Evolutionary conservation across 2,113 vertebrate species (phyloP), one percentile per base, ranked within the genome.

Genomic region (Cyanoderma ruficeps): DNA sequence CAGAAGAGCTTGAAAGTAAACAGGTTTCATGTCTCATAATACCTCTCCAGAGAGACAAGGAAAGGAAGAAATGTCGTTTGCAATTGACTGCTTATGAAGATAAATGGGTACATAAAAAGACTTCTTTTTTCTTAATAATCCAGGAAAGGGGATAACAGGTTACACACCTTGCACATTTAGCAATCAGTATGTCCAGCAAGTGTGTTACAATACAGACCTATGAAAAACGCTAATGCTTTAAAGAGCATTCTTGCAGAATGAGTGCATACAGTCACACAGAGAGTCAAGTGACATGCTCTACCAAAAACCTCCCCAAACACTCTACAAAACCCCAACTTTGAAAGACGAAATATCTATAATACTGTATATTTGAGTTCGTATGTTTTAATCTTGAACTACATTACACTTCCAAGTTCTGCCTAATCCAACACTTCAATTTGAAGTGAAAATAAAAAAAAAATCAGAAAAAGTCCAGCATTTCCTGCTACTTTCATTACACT

Each of bases 1-100:
- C 56, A 92, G 86, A 91, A 95, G 94, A 68, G 30, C 46, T 89
- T 89, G 24, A 79, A 90, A 94, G 81, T 97, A 96, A 97, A 97
- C 72, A 97, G 67, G 28, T 60, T 92, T 96, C 42, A 7, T 49
- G 30, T 86, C 83, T 89, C 42, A 83, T 78, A 89, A 94, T 79
- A 56, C 59, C 83, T 93, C 96, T 96, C 87, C 42, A 28, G 91
- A 95, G 83, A 94, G 19, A 21, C 49, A 81, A 84, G 20, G 42
- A 67, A 86, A 83, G 56, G 67, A 89, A 95, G 69, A 95, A 80
- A 74, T 78, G 88, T 33, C 88, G 82, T 69, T 92, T 95, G 67
- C 75, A 95, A 89, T 7, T 94, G 78, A 94, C 75, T 42, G n/a
- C 56, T 91, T 69, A 84, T 59, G 91, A 90, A 93, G 70, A 77